Base-by-base conservation (phyloP, 2,113 vertebrate species). In the Spilogale gracilis region DNA sequence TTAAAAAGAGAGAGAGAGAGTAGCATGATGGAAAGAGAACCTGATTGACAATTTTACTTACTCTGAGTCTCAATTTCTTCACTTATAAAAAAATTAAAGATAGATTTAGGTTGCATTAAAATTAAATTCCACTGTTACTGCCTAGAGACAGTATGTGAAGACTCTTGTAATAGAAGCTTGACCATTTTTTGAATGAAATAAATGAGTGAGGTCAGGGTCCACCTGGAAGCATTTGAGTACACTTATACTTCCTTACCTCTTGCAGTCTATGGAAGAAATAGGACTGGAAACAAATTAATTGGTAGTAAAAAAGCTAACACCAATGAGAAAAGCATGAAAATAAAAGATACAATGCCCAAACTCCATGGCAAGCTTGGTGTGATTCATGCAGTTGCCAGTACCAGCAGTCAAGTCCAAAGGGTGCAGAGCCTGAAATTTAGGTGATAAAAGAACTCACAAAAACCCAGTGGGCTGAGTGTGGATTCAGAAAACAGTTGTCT, bases 131-230 rank as follows among this genome's bases (percentile, higher is more conserved):
- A 74, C 1, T 30, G 8, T 61, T 74, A 80, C 7, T 60, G 54
- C 14, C 18, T 61, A 76, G 30, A 91, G 4, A 17, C 9, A 67
- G 3, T 32, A 13, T 89, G 8, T 65, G 10, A 78, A 88, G 1
- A 81, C 18, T 54, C 18, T 71, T n/a, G 60, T 30, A 71, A 76
- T 18, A 86, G 8, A 30, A 32, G 8, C 13, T 89, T 10, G 12
- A 76, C 84, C 13, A 86, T 71, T 78, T 74, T 52, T 58, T 71
- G 82, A 95, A 16, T 76, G 50, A 86, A 96, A 89, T 69, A 84
- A 94, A 71, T 27, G 18, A 82, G 58, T 5, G 9, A n/a, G 16
- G 27, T 60, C 27, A 50, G 38, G 5, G 25, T 56, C 6, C 0
- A 65, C 16, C 30, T 84, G 32, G 21, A 89, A 3, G 32, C 20